These are phyloP conservation scores for Holcopasites calliopsidis DNA, from an alignment of 1,140 invertebrate genomes.

Conservation along the genomic window DNA sequence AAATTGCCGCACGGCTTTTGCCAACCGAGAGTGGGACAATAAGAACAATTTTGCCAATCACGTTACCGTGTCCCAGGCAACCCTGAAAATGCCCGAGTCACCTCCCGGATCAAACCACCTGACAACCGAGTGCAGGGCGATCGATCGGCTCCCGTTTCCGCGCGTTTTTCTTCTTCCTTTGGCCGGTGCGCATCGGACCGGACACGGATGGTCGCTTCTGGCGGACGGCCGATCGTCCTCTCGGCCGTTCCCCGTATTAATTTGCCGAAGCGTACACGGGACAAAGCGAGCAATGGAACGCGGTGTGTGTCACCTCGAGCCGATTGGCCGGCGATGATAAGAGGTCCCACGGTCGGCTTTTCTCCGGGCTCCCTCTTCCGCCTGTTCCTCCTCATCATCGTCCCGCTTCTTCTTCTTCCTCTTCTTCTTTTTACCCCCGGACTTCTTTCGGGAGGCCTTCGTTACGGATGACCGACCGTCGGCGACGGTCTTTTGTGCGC, in stretches of 20 bases:
- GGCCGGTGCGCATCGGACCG: constrained; percentile 38
- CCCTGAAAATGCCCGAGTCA: no score
- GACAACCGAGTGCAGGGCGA: background rate
- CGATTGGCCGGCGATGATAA: constrained; percentile 60
- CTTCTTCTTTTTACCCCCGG: background rate
- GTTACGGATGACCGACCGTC: constrained; percentile 59
- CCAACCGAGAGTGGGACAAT: no score
- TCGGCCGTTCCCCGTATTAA: constrained; percentile 58
- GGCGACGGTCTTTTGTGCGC: constrained; percentile 68
- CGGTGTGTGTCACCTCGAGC: constrained; percentile 44
- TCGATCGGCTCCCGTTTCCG: background rate
- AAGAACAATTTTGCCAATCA: no score
- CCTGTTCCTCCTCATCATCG: constrained; percentile 43
- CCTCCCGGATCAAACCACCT: no score
- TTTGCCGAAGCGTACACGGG: constrained; percentile 57
- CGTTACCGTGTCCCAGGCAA: no score
- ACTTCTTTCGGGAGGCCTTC: constrained; percentile 58
- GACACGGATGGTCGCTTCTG: constrained; percentile 61
- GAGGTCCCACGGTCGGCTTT: constrained; percentile 36
- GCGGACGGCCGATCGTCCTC: constrained; percentile 30
- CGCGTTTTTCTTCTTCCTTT: background rate
- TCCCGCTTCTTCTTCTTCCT: background rate
- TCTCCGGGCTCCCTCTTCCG: constrained; percentile 36
- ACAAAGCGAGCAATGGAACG: constrained; percentile 50
- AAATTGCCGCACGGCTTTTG: no score